Base-by-base conservation (phyloP, 2,797 vertebrate species). In the Malurus leucopterus region DNA sequence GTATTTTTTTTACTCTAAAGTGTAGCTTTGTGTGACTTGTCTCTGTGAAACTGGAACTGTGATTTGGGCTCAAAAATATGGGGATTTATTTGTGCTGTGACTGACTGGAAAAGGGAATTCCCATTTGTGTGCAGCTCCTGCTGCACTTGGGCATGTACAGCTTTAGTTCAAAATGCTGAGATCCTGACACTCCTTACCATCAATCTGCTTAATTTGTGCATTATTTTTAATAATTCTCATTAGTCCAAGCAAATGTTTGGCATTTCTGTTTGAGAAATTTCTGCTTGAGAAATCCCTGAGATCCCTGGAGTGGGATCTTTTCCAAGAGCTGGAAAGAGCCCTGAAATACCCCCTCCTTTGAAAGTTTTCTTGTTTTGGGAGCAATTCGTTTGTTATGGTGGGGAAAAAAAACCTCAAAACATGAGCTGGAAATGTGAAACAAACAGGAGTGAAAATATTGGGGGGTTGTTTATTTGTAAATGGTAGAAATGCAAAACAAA, bases 11-110 rank as follows among this genome's bases (percentile, higher is more conserved):
- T 13, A 8, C 9, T 24, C 3, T 41, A 14, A 85, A 43, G 15
- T 27, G 15, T 44, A 11, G 0, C 1, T 15, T 3, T 8, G 8
- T 62, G 27, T 10, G 49, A 40, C 13, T 83, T 0, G 0, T 53
- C 16, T 38, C 17, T 46, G 0, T 70, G 53, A 41, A 73, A n/a
- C 9, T 47, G 47, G 8, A 16, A 1, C 16, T 24, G 2, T 20
- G 46, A 4, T 6, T 88, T 77, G 46, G 30, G 21, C 7, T 74
- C 30, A 3, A 22, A 77, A 62, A 3, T 1, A 0, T 2, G 3
- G 43, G 19, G 34, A 17, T 17, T 0, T 47, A 1, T 59, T 76
- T 70, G 61, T 82, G 34, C 24, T 89, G 54, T 32, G 68, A 27
- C 47, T 18, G 40, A 30, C 18, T 18, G 36, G 36, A 11, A 36